phyloP scores from a whole-genome alignment of 2,797 vertebrate genomes.

The Cynopterus sphinx region DNA sequence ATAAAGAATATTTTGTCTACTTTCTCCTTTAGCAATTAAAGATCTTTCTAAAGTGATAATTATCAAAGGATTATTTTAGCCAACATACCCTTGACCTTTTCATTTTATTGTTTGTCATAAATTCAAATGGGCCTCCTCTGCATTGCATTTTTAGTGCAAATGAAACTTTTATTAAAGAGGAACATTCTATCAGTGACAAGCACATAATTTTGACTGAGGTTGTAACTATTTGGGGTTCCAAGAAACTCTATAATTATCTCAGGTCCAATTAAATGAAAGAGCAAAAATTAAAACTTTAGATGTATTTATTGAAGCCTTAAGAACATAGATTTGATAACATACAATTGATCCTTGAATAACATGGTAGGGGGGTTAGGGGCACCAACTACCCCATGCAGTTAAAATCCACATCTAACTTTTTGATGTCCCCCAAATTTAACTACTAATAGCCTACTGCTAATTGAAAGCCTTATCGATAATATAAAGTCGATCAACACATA shows the following conservation, averaged over 20 bases:
- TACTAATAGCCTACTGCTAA: neutral
- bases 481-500: neutral
- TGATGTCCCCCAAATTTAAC: neutral
- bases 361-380: no score
- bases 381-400: neutral
- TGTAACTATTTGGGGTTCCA: neutral
- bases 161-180: slow-evolving; percentile 36
- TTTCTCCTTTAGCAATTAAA: slow-evolving; percentile 19
- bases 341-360: neutral
- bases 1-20: neutral
- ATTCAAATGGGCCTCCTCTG: neutral
- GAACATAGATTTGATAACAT: neutral
- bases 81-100: neutral
- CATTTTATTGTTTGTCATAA: neutral
- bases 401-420: neutral
- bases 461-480: neutral
- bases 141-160: slow-evolving; percentile 23
- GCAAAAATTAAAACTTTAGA: neutral
- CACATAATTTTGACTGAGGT: neutral
- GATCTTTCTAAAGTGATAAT: neutral
- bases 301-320: slow-evolving; percentile 3
- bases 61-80: neutral
- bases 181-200: slow-evolving; percentile 21
- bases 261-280: slow-evolving; percentile 37
- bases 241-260: slow-evolving; percentile 30